These are phyloP conservation scores for cattle (Bos taurus) DNA, from an alignment of 2,113 vertebrate species.

Conservation along the genomic window ARS-UCD2.0 NC_037333.1:47016001-47016500, in stretches of 20 bases:
- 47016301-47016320: not conserved
- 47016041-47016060: slow-evolving; percentile 3
- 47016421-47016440: not conserved
- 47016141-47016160: not conserved
- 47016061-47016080: not conserved
- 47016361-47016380: not conserved
- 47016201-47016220: not conserved
- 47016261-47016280: not conserved
- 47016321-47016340: not conserved
- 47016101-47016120: not conserved
- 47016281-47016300: not conserved
- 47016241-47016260: not conserved
- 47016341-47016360: not conserved
- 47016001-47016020: slow-evolving; percentile 40
- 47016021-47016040: not conserved
- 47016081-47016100: not conserved
- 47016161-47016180: not conserved
- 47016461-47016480: not conserved
- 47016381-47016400: not conserved
- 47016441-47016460: not conserved
- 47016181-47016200: not conserved
- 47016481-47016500: not conserved
- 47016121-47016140: not conserved
- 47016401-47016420: not conserved
- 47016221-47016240: not conserved